phyloP scores from a whole-genome alignment of 2,113 vertebrate species.

The Cairina moschata region DNA sequence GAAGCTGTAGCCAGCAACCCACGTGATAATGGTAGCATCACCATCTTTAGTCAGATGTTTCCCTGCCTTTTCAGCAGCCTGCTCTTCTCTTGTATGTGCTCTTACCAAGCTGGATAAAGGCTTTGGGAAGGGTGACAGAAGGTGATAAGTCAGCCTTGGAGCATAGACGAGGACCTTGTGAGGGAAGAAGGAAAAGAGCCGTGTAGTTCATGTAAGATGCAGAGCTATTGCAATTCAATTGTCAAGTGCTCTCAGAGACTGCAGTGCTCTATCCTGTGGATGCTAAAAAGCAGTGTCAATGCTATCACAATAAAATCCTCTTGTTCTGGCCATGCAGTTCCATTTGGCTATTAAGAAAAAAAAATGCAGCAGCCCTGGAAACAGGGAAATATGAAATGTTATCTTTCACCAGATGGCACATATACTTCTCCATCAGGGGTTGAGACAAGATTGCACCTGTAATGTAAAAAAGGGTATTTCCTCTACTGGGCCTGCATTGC shows the following conservation, averaged over 20 bases:
- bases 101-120: neutral
- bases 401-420: neutral
- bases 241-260: neutral
- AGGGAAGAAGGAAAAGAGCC: neutral
- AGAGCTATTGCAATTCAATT: neutral
- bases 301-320: neutral
- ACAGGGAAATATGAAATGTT: neutral
- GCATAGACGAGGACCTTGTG: neutral
- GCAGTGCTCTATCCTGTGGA: neutral
- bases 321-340: neutral
- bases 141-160: neutral
- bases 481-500: neutral
- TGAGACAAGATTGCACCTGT: neutral
- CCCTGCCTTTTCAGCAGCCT: neutral
- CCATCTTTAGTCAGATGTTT: neutral
- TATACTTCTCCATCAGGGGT: neutral
- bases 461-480: neutral
- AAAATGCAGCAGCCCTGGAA: neutral
- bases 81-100: neutral
- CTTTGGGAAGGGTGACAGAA: neutral
- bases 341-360: neutral
- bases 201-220: neutral
- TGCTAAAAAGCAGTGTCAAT: neutral
- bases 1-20: neutral
- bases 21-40: rapidly evolving